Evolutionary conservation across 2,797 vertebrate genomes (phyloP).

Genomic region (Siniperca obscura): DNA sequence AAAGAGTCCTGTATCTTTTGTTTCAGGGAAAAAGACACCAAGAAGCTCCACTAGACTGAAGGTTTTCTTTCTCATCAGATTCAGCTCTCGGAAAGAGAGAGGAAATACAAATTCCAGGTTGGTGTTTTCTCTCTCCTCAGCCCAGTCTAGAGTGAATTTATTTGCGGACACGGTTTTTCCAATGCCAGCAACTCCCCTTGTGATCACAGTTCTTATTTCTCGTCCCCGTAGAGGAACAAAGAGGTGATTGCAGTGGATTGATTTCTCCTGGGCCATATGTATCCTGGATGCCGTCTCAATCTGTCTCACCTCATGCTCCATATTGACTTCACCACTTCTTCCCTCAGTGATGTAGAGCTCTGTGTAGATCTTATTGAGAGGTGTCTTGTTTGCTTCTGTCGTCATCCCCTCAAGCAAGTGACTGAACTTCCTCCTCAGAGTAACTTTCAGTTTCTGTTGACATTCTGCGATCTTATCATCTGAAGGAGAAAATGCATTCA

Average conservation of each 20-base stretch:
- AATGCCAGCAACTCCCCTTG: conserved; percentile 79
- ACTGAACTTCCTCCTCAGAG: conserved; percentile 63
- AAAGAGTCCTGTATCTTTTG: conserved; percentile 59
- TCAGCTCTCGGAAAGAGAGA: conserved; percentile 77
- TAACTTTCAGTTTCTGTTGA: conserved; percentile 56
- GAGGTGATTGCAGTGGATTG: conserved; percentile 71
- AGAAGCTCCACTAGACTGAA: conserved; percentile 68
- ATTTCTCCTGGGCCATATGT: conserved; percentile 54
- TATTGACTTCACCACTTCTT: conserved; percentile 59
- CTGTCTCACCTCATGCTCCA: conserved; percentile 76
- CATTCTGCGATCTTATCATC: conserved; percentile 47
- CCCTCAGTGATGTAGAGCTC: conserved; percentile 76
- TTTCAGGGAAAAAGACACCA: conserved; percentile 60
- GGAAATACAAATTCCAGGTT: conserved; percentile 75
- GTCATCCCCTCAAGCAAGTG: conserved; percentile 48
- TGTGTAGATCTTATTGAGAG: conserved; percentile 75
- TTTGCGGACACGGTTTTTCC: conserved; percentile 76
- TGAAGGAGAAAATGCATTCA: conserved; percentile 24
- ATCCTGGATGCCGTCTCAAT: conserved; percentile 62
- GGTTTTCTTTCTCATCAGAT: conserved; percentile 59
- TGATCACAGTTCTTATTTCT: conserved; percentile 71
- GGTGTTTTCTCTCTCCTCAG: conserved; percentile 66
- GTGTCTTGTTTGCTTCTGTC: conserved; percentile 14
- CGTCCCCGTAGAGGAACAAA: conserved; percentile 46
- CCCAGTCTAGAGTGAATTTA: conserved; percentile 80